phyloP scores from a whole-genome alignment of 2,888 invertebrate species.

The Gortyna flavago region DNA sequence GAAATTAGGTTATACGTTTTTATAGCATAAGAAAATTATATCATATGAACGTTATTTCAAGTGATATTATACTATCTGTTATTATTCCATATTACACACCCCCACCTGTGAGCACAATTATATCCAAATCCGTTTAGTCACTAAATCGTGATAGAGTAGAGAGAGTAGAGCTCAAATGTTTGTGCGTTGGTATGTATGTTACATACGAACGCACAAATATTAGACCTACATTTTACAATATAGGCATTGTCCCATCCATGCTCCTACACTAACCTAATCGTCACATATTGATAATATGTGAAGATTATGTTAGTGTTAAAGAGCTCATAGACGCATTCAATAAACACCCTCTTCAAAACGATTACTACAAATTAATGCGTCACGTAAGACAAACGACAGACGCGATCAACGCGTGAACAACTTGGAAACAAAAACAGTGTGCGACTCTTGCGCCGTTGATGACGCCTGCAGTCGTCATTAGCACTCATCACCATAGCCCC shows the following conservation, averaged over 20 bases:
- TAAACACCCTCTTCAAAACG: conserved; percentile 27
- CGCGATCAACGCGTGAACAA: conserved; percentile 41
- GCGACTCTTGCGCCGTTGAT: conserved; percentile 14
- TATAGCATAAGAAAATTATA: too few species aligned
- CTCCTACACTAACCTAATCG: not conserved
- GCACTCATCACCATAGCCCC: conserved; percentile 33
- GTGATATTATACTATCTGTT: too few species aligned
- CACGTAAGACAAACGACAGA: conserved; percentile 60
- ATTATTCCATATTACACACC: too few species aligned
- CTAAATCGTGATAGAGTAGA: not conserved
- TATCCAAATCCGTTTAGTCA: not conserved
- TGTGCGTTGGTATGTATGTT: too few species aligned
- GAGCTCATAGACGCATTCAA: not conserved
- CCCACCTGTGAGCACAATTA: not conserved
- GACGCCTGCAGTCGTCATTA: conserved; percentile 59
- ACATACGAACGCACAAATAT: not conserved
- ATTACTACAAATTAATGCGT: conserved; percentile 31
- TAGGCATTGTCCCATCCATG: too few species aligned
- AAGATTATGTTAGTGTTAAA: too few species aligned
- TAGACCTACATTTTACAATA: not conserved
- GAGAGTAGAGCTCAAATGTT: too few species aligned
- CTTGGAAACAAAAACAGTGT: conserved; percentile 53
- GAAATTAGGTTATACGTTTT: too few species aligned
- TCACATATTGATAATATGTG: too few species aligned
- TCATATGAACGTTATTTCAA: too few species aligned